phyloP scores from a whole-genome alignment of 2,888 invertebrate genomes.

The Plemyria rubiginata region DNA sequence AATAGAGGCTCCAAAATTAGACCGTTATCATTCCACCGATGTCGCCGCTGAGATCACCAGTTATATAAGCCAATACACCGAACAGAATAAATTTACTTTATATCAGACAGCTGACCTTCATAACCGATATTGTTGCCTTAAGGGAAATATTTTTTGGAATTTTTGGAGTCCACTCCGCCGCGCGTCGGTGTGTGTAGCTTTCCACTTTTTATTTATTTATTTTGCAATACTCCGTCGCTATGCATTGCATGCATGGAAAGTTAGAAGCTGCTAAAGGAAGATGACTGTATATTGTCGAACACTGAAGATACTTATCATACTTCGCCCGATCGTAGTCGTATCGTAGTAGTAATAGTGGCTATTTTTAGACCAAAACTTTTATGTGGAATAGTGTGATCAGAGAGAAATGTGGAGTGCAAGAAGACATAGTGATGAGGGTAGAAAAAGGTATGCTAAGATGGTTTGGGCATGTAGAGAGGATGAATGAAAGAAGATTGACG shows the following conservation, averaged over 20 bases:
- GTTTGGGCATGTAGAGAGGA: too few relatives aligned
- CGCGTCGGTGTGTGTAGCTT: slow-evolving; percentile 51
- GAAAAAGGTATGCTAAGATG: too few relatives aligned
- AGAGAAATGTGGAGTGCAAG: too few relatives aligned
- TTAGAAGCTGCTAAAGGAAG: slow-evolving; percentile 58
- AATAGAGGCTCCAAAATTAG: slow-evolving; percentile 76
- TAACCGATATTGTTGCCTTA: slow-evolving; percentile 79
- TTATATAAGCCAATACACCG: slow-evolving; percentile 82
- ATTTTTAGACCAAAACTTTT: neutral
- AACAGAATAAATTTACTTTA: slow-evolving; percentile 84
- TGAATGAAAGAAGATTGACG: too few relatives aligned
- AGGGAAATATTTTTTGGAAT: slow-evolving; percentile 71
- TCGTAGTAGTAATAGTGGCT: neutral
- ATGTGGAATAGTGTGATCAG: too few relatives aligned
- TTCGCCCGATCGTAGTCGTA: neutral
- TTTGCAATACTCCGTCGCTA: slow-evolving; percentile 50
- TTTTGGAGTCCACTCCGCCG: slow-evolving; percentile 54
- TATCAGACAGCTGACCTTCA: slow-evolving; percentile 80
- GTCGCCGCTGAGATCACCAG: slow-evolving; percentile 80
- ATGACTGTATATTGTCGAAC: slow-evolving; percentile 46
- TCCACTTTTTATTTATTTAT: slow-evolving; percentile 59
- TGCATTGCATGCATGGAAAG: slow-evolving; percentile 62
- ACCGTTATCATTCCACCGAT: slow-evolving; percentile 81
- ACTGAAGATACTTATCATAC: slow-evolving; percentile 16
- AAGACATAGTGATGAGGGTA: too few relatives aligned